These are phyloP conservation scores for Slavum lentiscoides DNA, from an alignment of 2,888 invertebrate genomes.

Conservation along the genomic window DNA sequence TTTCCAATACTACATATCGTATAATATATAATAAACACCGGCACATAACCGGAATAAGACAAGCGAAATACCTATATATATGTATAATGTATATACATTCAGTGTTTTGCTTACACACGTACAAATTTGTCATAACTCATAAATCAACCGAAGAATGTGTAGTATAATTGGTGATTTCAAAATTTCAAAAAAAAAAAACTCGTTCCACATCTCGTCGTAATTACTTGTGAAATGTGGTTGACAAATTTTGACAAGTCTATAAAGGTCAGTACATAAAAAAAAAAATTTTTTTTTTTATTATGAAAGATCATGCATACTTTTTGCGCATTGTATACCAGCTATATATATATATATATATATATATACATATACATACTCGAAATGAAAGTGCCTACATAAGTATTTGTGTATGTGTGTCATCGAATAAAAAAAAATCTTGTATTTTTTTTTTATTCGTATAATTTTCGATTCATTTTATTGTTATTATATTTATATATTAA, in stretches of 20 bases:
- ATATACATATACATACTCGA: too few species aligned
- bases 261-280: slow-evolving; percentile 22
- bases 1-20: not conserved
- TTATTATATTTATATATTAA: too few species aligned
- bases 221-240: slow-evolving; percentile 38
- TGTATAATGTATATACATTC: not conserved
- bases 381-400: too few species aligned
- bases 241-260: slow-evolving; percentile 32
- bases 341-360: too few species aligned
- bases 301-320: not conserved
- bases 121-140: slow-evolving; percentile 47
- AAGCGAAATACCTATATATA: slow-evolving; percentile 5
- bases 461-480: too few species aligned
- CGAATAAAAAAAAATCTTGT: too few species aligned
- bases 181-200: slow-evolving; percentile 35
- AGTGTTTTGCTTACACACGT: slow-evolving; percentile 17
- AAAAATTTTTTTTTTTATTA: not conserved
- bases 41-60: slow-evolving; percentile 20
- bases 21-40: not conserved
- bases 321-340: not conserved
- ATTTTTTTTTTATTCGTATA: too few species aligned
- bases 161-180: not conserved
- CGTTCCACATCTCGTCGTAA: slow-evolving; percentile 43
- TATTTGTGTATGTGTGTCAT: too few species aligned
- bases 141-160: slow-evolving; percentile 36